Evolutionary conservation across 1,140 invertebrate species (phyloP).

Genomic region (Brachionus plicatilis): DNA sequence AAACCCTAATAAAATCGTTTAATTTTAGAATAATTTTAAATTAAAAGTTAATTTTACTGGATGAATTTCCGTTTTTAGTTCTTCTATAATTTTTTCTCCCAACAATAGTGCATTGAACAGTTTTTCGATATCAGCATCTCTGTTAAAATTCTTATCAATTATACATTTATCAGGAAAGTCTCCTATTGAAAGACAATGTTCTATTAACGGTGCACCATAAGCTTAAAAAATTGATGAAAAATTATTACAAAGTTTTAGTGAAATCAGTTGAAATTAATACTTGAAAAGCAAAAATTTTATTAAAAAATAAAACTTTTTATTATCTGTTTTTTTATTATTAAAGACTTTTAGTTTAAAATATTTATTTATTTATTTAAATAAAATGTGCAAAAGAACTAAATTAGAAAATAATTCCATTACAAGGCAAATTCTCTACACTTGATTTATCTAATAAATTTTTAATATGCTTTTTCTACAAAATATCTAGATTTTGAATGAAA

Average conservation of each 20-base stretch:
- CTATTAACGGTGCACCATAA: slow-evolving; percentile 81
- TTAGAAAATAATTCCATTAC: no score
- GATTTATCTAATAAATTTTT: no score
- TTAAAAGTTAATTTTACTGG: slow-evolving; percentile 43
- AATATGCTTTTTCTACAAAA: no score
- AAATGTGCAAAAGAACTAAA: no score
- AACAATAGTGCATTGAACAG: slow-evolving; percentile 66
- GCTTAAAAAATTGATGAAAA: slow-evolving; percentile 45
- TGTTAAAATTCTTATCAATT: slow-evolving; percentile 64
- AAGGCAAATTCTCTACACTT: no score
- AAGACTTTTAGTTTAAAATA: no score
- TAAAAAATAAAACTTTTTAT: background rate
- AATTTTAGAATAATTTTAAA: slow-evolving; percentile 41
- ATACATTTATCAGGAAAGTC: slow-evolving; percentile 63
- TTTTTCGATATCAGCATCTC: slow-evolving; percentile 61
- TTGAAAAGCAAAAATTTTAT: background rate
- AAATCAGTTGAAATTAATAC: background rate
- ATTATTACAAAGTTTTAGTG: background rate
- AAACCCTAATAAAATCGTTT: slow-evolving; percentile 62
- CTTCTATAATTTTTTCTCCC: slow-evolving; percentile 64
- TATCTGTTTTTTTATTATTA: no score
- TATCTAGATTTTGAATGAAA: no score
- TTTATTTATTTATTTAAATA: no score
- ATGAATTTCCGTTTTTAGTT: slow-evolving; percentile 47
- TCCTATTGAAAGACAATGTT: slow-evolving; percentile 69